Percentiles rank a stretch among this genome's conserved stretches.
These are phyloP conservation scores for Polypterus bichir DNA, from an alignment of 2,113 vertebrate genomes.

Conservation along the genomic window DNA sequence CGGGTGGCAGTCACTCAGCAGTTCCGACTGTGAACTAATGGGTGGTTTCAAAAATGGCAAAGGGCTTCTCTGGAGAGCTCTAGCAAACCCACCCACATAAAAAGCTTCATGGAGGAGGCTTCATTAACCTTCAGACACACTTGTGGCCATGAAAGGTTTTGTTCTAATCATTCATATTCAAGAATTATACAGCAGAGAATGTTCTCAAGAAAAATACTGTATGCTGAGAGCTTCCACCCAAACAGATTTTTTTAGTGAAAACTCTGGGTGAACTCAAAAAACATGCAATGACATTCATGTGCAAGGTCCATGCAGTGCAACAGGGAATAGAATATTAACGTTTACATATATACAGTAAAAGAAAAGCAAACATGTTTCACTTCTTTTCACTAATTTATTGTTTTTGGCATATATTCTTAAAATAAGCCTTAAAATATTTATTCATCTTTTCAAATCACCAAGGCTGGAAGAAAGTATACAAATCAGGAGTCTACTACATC, in stretches of 20 bases:
- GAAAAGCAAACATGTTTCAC: too few relatives aligned
- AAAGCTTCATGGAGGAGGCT: background rate
- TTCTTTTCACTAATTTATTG: too few relatives aligned
- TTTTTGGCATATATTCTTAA: too few relatives aligned
- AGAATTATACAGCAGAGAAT: conserved; percentile 2
- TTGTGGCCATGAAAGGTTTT: background rate
- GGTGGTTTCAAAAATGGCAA: conserved; percentile 4
- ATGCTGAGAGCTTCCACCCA: background rate
- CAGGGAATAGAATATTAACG: too few relatives aligned
- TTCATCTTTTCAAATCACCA: too few relatives aligned
- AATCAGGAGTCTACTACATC: too few relatives aligned
- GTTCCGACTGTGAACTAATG: conserved; percentile 17
- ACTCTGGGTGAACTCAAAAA: too few relatives aligned
- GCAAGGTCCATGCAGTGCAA: too few relatives aligned
- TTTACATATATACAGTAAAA: too few relatives aligned
- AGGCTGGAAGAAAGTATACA: too few relatives aligned
- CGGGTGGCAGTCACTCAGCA: conserved; percentile 15
- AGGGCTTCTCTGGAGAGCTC: accelerated
- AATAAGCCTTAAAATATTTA: too few relatives aligned
- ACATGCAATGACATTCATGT: too few relatives aligned
- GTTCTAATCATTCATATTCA: background rate
- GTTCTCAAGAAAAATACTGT: conserved; percentile 3
- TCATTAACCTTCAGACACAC: conserved; percentile 7
- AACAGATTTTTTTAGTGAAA: background rate
- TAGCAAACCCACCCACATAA: background rate